Conservation (phyloP, 2,888 invertebrate species). For the Omphaloscelis lunosa region DNA sequence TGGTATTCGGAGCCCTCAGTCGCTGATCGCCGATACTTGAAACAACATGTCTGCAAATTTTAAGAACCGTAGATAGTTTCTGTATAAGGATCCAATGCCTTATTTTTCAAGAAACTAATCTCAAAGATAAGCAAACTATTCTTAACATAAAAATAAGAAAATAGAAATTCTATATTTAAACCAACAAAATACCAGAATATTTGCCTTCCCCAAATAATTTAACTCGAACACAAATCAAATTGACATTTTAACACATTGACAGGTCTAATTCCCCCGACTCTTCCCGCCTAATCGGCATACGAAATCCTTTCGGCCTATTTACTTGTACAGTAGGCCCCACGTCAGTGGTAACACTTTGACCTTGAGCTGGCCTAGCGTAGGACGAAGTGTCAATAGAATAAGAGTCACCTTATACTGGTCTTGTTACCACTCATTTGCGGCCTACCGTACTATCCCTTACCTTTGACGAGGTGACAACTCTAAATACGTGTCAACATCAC, state of each 20-base stretch:
- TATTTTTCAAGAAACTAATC: background rate
- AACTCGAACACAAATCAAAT: slow-evolving; percentile 49
- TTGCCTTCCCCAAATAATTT: slow-evolving; percentile 35
- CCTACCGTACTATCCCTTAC: slow-evolving; percentile 55
- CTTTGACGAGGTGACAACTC: slow-evolving; percentile 67
- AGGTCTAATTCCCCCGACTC: slow-evolving; percentile 58
- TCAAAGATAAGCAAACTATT: background rate
- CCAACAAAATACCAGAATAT: slow-evolving; percentile 11
- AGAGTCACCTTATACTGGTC: background rate
- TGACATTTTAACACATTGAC: slow-evolving; percentile 52
- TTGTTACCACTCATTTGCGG: background rate
- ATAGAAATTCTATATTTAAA: background rate
- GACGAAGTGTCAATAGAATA: background rate
- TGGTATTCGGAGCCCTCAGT: background rate
- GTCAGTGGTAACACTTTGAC: background rate
- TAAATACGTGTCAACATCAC: slow-evolving; percentile 68
- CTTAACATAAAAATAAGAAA: background rate
- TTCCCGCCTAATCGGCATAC: slow-evolving; percentile 50
- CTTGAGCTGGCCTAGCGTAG: background rate
- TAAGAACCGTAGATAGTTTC: background rate
- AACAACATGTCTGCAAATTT: background rate
- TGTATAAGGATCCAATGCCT: background rate
- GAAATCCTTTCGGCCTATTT: slow-evolving; percentile 59
- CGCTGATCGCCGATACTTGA: background rate
- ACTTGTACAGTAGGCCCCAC: slow-evolving; percentile 33